Evolutionary conservation across 2,113 vertebrate species (phyloP), one percentile per base, ranked within the genome.

Genomic region (Clarias macrocephalus): DNA sequence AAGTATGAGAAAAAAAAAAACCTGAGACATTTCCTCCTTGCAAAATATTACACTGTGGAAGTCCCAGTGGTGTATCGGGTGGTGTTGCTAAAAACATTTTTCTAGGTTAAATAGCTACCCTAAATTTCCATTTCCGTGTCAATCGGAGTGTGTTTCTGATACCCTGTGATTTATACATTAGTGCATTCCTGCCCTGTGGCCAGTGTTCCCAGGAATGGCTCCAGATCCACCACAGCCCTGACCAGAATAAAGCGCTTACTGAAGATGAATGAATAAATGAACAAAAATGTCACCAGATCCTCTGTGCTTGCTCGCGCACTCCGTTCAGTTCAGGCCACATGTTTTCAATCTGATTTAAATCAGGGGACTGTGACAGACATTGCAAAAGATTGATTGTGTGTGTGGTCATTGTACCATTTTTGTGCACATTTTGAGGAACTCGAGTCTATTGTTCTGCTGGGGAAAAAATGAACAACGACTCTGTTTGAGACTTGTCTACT

Each of bases 221-320:
- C 56, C 57, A 80, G 79, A 80, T 60, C 79, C 56, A 81, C 33
- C 79, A 42, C 57, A 81, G 79, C 5, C 79, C 57, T 60, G 30
- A 81, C 21, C 79, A 62, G 57, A 42, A 62, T 62, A 81, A 81
- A 42, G 16, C 21, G 0, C 28, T 60, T 25, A 60, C 56, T 60
- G 56, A 23, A 60, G 30, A 60, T 80, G 56, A 80, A 80, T 30
- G 54, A 80, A 30, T 21, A 59, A 59, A 80, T 33, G 54, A 80
- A 80, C 60, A 59, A 62, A 81, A 37, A 81, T 62, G 59, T 81
- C 79, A 81, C 79, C 57, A 81, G 57, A 81, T 81, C 57, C 57
- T 62, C 19, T 2, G 79, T 33, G 5, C 79, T 60, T 33, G 28
- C 75, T 77, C 56, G 79, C 13, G 28, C 30, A 62, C 79, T 62